phyloP scores from a whole-genome alignment of 1,140 invertebrate genomes.

The Drosophila kurseongensis region DNA sequence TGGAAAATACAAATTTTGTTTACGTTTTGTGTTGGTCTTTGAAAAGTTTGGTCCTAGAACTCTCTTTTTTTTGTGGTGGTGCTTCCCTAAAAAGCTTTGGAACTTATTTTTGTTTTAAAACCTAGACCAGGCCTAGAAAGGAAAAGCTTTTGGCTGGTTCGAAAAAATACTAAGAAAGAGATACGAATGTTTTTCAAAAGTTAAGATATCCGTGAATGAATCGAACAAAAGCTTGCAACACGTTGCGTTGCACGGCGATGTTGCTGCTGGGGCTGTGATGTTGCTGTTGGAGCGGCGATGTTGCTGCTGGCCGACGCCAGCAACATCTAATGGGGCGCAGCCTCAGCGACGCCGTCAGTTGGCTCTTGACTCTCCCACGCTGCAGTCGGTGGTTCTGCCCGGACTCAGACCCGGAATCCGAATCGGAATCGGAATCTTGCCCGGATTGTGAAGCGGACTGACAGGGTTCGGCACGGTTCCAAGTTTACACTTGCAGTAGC shows the following conservation, averaged over 20 bases:
- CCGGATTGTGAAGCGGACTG: constrained; percentile 1
- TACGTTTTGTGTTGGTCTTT: no score
- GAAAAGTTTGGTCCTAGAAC: no score
- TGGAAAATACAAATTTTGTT: no score
- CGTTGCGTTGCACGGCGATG: not conserved
- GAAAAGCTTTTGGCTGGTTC: not conserved
- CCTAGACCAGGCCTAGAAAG: not conserved
- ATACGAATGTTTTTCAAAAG: not conserved
- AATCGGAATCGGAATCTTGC: constrained; percentile 22
- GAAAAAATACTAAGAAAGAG: not conserved
- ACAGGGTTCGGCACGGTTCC: constrained; percentile 17
- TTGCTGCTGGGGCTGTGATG: not conserved
- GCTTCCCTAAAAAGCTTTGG: not conserved
- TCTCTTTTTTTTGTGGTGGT: no score
- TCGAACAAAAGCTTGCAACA: constrained; percentile 41
- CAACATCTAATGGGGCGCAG: constrained; percentile 28
- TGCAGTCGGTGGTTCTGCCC: constrained; percentile 34
- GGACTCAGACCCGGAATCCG: constrained; percentile 21
- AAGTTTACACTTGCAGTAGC: constrained; percentile 5
- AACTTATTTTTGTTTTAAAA: not conserved
- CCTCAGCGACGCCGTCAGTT: constrained; percentile 35
- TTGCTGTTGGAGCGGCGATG: not conserved
- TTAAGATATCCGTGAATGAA: not conserved
- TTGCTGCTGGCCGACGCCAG: constrained; percentile 1
- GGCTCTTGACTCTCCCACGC: constrained; percentile 45